Conservation (phyloP, 1,140 invertebrate genomes). For the Drosophila pseudoananassae region DNA sequence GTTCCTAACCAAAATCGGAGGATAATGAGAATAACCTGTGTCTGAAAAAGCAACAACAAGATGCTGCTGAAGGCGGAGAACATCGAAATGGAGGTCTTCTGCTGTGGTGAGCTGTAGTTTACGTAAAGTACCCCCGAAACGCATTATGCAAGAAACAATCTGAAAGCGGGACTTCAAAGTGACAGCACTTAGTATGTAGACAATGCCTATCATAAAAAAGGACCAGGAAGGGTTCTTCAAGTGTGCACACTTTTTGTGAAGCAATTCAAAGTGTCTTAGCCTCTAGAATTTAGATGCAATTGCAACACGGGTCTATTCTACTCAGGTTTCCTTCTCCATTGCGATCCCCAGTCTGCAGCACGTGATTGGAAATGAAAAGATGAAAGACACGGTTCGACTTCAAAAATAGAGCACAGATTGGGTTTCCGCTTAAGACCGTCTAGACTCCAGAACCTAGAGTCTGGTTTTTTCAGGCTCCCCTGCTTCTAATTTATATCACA, state of each 20-base stretch:
- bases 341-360: slow-evolving; percentile 29
- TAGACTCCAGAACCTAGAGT: slow-evolving; percentile 51
- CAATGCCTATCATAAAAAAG: slow-evolving; percentile 10
- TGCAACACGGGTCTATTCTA: slow-evolving; percentile 1
- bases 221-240: slow-evolving; percentile 29
- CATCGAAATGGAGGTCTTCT: slow-evolving; percentile 81
- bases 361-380: slow-evolving; percentile 34
- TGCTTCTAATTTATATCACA: slow-evolving; percentile 72
- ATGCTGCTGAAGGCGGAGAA: slow-evolving; percentile 74
- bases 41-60: slow-evolving; percentile 23
- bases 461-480: slow-evolving; percentile 56
- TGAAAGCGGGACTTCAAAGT: slow-evolving; percentile 32
- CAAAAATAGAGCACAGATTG: slow-evolving; percentile 77
- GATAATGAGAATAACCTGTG: slow-evolving; percentile 34
- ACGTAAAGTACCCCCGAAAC: slow-evolving; percentile 4
- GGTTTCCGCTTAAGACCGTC: slow-evolving; percentile 76
- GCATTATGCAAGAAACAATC: slow-evolving; percentile 22
- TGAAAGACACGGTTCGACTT: slow-evolving; percentile 35
- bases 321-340: background rate
- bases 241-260: slow-evolving; percentile 44
- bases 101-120: slow-evolving; percentile 72
- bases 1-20: background rate
- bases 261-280: background rate
- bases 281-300: slow-evolving; percentile 5
- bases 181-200: slow-evolving; percentile 44